phyloP scores from a whole-genome alignment of 2,797 vertebrate genomes.

The Cephalopachus bancanus region DNA sequence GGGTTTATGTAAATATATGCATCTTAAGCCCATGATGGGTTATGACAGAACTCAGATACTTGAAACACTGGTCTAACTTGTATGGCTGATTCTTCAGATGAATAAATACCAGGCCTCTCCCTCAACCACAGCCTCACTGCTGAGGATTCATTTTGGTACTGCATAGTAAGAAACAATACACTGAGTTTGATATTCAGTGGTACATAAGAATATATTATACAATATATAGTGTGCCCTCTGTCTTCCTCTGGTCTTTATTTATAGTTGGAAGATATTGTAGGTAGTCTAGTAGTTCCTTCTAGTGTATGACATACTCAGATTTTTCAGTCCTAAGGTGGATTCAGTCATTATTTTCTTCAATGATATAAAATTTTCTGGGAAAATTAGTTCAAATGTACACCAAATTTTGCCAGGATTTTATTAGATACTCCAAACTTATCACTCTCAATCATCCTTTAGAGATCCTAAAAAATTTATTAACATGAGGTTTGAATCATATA shows the following conservation, averaged over 20 bases:
- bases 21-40: not conserved
- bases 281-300: not conserved
- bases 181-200: not conserved
- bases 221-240: not conserved
- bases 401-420: constrained; percentile 48
- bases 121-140: not conserved
- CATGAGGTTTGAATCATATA: constrained; percentile 35
- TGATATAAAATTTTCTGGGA: constrained; percentile 34
- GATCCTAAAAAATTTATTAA: constrained; percentile 21
- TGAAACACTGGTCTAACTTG: not conserved
- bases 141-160: not conserved
- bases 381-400: constrained; percentile 55
- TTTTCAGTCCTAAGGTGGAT: not conserved
- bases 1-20: constrained; percentile 34
- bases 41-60: constrained; percentile 30
- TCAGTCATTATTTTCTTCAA: not conserved
- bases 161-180: not conserved
- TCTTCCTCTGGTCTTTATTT: not conserved
- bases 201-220: not conserved
- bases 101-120: not conserved
- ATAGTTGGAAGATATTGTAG: constrained; percentile 18
- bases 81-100: not conserved
- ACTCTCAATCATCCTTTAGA: constrained; percentile 18
- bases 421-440: not conserved
- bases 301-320: constrained; percentile 37